phyloP scores from a whole-genome alignment of 2,888 invertebrate genomes.

The Formica aserva region DNA sequence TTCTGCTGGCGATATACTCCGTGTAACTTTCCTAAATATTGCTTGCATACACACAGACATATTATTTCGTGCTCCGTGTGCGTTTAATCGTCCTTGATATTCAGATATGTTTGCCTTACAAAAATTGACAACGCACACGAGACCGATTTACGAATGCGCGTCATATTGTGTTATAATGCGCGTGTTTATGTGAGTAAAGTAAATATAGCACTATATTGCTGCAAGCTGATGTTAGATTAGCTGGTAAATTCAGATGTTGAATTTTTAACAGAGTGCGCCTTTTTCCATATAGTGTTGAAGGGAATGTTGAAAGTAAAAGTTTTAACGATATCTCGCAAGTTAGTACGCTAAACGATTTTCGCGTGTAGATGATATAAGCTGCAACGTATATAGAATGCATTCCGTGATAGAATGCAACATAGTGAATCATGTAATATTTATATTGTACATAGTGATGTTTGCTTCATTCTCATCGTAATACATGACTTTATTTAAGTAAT shows the following conservation, averaged over 20 bases:
- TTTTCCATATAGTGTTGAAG: slow-evolving; percentile 51
- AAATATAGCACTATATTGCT: slow-evolving; percentile 53
- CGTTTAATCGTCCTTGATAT: slow-evolving; percentile 28
- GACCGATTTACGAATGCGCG: slow-evolving; percentile 39
- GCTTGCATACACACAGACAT: slow-evolving; percentile 23
- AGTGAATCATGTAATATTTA: slow-evolving; percentile 74
- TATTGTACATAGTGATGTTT: slow-evolving; percentile 72
- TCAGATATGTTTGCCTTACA: slow-evolving; percentile 26
- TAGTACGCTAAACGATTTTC: slow-evolving; percentile 48
- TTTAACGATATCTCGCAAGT: slow-evolving; percentile 44
- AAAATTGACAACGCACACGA: slow-evolving; percentile 28
- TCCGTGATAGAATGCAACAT: slow-evolving; percentile 64
- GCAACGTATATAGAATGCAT: slow-evolving; percentile 54
- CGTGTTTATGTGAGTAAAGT: slow-evolving; percentile 64
- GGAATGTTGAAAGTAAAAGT: slow-evolving; percentile 55
- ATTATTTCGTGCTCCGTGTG: slow-evolving; percentile 20
- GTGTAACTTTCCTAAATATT: slow-evolving; percentile 25
- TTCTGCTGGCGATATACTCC: slow-evolving; percentile 40
- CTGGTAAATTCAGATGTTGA: slow-evolving; percentile 48
- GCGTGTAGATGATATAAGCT: slow-evolving; percentile 47
- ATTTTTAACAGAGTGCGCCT: slow-evolving; percentile 50
- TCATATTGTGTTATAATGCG: slow-evolving; percentile 55
- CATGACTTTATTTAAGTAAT: slow-evolving; percentile 71
- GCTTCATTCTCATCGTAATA: slow-evolving; percentile 69
- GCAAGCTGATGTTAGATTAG: slow-evolving; percentile 50